Evolutionary conservation across 2,888 invertebrate species (phyloP), one percentile per base, ranked within the genome.

Genomic region (Macrophya alboannulata): DNA sequence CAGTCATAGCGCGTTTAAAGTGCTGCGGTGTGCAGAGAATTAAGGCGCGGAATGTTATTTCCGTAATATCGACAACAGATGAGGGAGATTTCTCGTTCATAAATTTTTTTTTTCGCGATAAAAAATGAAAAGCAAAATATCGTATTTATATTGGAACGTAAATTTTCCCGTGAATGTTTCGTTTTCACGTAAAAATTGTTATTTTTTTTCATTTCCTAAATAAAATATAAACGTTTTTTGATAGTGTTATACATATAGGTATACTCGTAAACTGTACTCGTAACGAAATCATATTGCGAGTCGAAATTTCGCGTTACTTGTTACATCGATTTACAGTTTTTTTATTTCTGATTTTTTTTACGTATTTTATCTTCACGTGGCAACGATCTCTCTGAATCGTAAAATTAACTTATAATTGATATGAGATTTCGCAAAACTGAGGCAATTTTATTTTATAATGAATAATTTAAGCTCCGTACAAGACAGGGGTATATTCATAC

Each of bases 21-120:
- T 43, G 21, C 31, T 81, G 81, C 62, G 62, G 81, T 43, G 17
- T 81, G 81, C 81, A 10, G n/a, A 55, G 25, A 12, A 77, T 55
- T n/a, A 12, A 43, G 62, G 59, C 81, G 81, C 51, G 37, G 31
- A 15, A 37, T 4, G 10, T 31, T 37, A 17, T 37, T 15, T 37
- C 12, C 31, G 31, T 68, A 10, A 0, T 9, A 15, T 72, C 40
- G 17, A 43, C 17, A 40, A 37, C 37, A 17, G 68, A 4, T 15
- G 31, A 15, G 12, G 12, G 15, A 48, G 48, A 48, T 4, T 12
- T 2, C 12, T 48, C 12, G 12, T 4, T 48, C 48, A 15, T 48
- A 3, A 1, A 48, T 48, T 48, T 48, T 48, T 12, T 48, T n/a
- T 71, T 37, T 25, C 1, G 15, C 71, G 71, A 37, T 37, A 40